Evolutionary conservation across 2,113 vertebrate genomes (phyloP).

Genomic region (Sylvicapra grimmia): DNA sequence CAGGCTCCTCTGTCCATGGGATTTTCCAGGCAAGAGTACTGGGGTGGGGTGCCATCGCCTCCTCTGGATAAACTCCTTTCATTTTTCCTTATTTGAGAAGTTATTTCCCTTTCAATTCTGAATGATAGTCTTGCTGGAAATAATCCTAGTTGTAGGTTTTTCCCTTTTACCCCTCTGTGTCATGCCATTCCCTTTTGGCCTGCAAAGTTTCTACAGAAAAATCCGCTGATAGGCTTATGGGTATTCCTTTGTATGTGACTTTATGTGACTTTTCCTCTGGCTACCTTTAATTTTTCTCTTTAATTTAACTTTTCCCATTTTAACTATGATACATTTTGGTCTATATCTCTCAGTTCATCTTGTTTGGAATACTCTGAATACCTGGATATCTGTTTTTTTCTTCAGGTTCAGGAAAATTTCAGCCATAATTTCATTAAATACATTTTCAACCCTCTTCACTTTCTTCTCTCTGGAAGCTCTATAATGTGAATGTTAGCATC

Average conservation of each 20-base stretch:
- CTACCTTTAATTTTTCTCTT: neutral
- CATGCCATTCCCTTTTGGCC: neutral
- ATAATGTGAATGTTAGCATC: neutral
- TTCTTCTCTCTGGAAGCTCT: neutral
- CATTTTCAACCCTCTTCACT: neutral
- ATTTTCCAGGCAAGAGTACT: too few relatives aligned
- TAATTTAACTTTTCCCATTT: neutral
- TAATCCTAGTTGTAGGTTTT: neutral
- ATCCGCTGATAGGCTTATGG: neutral
- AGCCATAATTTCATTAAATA: neutral
- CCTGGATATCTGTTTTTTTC: neutral
- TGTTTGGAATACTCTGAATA: neutral
- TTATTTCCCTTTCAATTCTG: neutral
- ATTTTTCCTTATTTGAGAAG: neutral
- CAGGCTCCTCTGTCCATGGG: too few relatives aligned
- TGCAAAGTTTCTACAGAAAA: neutral
- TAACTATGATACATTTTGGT: neutral
- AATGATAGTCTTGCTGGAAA: neutral
- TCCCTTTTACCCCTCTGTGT: neutral
- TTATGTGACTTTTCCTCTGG: neutral
- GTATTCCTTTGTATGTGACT: neutral
- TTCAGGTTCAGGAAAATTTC: neutral
- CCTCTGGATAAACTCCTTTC: neutral
- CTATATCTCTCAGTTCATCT: neutral
- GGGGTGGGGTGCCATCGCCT: too few relatives aligned